These are phyloP conservation scores for Caerostris darwini DNA, from an alignment of 1,140 invertebrate species.

Conservation along the genomic window DNA sequence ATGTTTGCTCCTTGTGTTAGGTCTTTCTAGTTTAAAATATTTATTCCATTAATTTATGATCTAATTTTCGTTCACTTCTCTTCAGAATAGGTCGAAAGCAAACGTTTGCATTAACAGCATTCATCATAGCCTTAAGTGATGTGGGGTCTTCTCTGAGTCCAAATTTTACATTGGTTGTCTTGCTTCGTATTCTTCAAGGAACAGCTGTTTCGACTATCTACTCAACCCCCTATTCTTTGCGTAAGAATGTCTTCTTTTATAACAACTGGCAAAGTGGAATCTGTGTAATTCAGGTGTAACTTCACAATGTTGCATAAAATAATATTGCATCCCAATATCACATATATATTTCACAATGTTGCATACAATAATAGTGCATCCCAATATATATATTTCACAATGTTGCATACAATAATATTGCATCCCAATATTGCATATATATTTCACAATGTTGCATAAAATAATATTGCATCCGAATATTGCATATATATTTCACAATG, in stretches of 20 bases:
- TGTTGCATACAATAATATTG: too few species aligned
- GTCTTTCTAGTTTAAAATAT: neutral
- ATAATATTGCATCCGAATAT: too few species aligned
- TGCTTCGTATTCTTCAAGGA: slow-evolving; percentile 22
- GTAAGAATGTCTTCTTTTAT: too few species aligned
- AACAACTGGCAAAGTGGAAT: neutral
- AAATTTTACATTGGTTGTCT: neutral
- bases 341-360: neutral
- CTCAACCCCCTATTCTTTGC: neutral
- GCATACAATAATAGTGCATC: neutral
- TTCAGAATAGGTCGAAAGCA: neutral
- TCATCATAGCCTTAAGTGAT: neutral
- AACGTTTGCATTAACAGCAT: neutral
- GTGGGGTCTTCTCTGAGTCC: neutral
- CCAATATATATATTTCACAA: too few species aligned
- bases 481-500: too few species aligned
- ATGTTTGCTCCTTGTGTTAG: neutral
- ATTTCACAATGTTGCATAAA: neutral
- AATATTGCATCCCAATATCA: neutral
- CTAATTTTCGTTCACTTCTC: neutral
- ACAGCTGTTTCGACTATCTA: neutral
- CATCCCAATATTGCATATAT: too few species aligned
- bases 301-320: neutral
- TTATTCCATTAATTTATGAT: neutral
- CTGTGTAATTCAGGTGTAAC: neutral